A percentile compares a stretch with the other conserved stretches of the same genome.
These are phyloP conservation scores for Brienomyrus brachyistius DNA, from an alignment of 2,113 vertebrate genomes.

Conservation along the genomic window DNA sequence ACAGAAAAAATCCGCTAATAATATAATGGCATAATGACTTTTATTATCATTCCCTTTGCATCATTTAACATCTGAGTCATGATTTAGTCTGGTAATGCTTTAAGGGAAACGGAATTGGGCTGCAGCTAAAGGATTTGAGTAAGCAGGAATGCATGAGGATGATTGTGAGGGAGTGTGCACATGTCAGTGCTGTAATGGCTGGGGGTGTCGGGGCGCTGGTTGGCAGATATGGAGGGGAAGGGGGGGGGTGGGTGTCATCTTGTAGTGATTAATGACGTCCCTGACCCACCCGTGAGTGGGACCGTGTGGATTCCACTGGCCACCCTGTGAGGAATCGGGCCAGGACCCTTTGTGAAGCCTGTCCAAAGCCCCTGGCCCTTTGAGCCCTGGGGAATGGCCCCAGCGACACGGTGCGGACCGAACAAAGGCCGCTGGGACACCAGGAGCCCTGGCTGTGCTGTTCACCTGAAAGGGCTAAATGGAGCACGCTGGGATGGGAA, in stretches of 20 bases:
- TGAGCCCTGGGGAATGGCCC: constrained; percentile 76
- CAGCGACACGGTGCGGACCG: constrained; percentile 68
- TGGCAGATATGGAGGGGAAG: constrained; percentile 29
- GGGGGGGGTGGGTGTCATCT: constrained; percentile 60
- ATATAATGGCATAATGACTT: background rate
- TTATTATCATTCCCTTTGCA: background rate
- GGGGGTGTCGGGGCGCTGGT: constrained; percentile 14
- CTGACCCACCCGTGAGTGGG: constrained; percentile 41
- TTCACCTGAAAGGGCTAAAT: constrained; percentile 60
- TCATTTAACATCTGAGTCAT: background rate
- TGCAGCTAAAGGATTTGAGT: background rate
- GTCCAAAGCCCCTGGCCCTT: constrained; percentile 68
- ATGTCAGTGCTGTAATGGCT: background rate
- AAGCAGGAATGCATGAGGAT: background rate
- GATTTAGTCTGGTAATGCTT: background rate
- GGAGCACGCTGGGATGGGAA: constrained; percentile 74
- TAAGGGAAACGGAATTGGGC: no score
- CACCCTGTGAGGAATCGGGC: constrained; percentile 71
- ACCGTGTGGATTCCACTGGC: constrained; percentile 62
- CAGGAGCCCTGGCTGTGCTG: constrained; percentile 18
- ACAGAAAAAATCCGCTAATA: background rate
- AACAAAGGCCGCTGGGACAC: constrained; percentile 72
- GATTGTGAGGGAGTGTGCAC: background rate
- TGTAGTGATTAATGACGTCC: constrained; percentile 73
- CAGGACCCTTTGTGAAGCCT: constrained; percentile 68